These are phyloP conservation scores for Antheraea mylitta DNA, from an alignment of 1,140 invertebrate species.

Conservation along the genomic window DNA sequence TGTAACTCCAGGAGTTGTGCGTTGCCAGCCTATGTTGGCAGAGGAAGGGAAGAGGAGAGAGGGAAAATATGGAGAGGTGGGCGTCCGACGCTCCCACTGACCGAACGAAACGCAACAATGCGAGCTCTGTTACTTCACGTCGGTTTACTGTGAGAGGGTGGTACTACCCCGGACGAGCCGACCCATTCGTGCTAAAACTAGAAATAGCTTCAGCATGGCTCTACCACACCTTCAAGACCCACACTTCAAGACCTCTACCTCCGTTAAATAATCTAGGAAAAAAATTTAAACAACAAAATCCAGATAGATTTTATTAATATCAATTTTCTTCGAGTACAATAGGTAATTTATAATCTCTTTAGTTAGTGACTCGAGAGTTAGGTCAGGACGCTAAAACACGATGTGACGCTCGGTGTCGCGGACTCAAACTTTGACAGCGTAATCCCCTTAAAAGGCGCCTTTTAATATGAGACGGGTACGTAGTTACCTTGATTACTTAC, in stretches of 20 bases:
- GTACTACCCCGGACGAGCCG: too few relatives aligned
- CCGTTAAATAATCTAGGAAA: background rate
- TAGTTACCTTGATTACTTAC: conserved; percentile 18
- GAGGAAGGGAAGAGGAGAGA: too few relatives aligned
- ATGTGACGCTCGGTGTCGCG: background rate
- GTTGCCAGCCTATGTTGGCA: too few relatives aligned
- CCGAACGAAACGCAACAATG: too few relatives aligned
- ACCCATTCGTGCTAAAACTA: too few relatives aligned
- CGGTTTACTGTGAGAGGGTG: too few relatives aligned
- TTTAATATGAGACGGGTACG: conserved; percentile 27
- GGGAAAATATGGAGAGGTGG: too few relatives aligned
- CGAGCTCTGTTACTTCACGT: too few relatives aligned
- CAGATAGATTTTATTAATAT: conserved; percentile 8
- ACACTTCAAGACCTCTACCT: background rate
- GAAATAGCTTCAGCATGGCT: too few relatives aligned
- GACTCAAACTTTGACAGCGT: conserved; percentile 32
- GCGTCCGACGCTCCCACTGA: too few relatives aligned
- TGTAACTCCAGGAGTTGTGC: too few relatives aligned
- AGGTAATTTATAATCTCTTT: conserved; percentile 25
- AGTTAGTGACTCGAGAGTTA: background rate
- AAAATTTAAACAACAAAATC: background rate
- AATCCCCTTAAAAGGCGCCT: conserved; percentile 33
- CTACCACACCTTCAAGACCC: too few relatives aligned
- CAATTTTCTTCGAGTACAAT: conserved; percentile 19
- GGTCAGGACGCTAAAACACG: conserved; percentile 3